Conservation (phyloP, 2,113 vertebrate species). For the Antechinus stuartii region DNA sequence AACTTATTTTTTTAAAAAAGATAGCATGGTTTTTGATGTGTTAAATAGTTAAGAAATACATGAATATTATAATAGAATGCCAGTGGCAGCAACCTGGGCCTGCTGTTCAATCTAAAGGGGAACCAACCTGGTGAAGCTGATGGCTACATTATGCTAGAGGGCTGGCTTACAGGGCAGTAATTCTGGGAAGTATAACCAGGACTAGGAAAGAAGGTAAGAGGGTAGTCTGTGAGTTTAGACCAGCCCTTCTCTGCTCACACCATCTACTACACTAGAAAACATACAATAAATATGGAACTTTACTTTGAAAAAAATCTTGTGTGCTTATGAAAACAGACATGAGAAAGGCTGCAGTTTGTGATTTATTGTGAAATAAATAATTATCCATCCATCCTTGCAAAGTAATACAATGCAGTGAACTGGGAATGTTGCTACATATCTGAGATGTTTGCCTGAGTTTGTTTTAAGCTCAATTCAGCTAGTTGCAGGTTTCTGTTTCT, state of each 20-base stretch:
- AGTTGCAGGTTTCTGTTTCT: neutral
- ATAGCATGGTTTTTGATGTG: neutral
- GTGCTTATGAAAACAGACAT: neutral
- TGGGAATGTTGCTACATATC: neutral
- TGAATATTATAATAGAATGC: neutral
- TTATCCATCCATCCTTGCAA: neutral
- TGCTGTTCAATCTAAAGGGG: neutral
- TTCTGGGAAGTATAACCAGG: neutral
- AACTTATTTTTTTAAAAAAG: neutral
- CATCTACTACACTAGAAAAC: neutral
- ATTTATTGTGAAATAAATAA: neutral
- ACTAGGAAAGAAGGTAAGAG: neutral
- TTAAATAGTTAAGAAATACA: neutral
- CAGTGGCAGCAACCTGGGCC: neutral
- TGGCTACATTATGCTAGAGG: neutral
- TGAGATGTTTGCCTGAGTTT: neutral
- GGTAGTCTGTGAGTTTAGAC: neutral
- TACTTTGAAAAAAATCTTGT: neutral
- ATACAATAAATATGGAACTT: neutral
- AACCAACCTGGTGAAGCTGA: neutral
- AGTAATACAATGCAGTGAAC: neutral
- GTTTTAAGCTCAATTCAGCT: neutral
- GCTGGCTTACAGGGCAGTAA: neutral
- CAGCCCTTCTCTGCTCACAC: neutral
- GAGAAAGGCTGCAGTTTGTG: neutral